Percentiles rank a stretch among this genome's conserved stretches.
These are phyloP conservation scores for Gadopsis bispinosus DNA, from an alignment of 2,797 vertebrate species.

Conservation along the genomic window DNA sequence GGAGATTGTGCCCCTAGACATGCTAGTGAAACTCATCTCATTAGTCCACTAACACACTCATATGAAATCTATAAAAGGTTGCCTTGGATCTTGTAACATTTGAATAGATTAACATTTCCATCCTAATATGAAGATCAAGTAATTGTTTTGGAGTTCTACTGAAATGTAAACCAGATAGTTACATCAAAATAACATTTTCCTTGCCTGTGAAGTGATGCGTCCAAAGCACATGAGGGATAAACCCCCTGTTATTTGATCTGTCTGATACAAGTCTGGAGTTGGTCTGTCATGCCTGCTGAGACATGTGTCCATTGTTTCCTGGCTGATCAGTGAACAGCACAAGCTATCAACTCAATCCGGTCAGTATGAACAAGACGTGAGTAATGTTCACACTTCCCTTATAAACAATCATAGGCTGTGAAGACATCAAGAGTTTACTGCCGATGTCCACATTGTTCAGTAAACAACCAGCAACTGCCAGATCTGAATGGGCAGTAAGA, in stretches of 20 bases:
- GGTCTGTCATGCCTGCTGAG: slow-evolving; percentile 57
- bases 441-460: slow-evolving; percentile 51
- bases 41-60: not conserved
- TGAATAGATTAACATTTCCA: not conserved
- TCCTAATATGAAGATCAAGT: not conserved
- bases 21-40: slow-evolving; percentile 51
- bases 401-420: slow-evolving; percentile 51
- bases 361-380: slow-evolving; percentile 35
- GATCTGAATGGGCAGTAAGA: slow-evolving; percentile 45
- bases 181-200: slow-evolving; percentile 11
- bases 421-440: slow-evolving; percentile 52
- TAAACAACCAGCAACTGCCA: slow-evolving; percentile 60
- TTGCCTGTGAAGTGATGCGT: slow-evolving; percentile 22
- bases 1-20: slow-evolving; percentile 23
- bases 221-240: slow-evolving; percentile 34
- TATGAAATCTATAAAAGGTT: slow-evolving; percentile 7
- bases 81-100: not conserved
- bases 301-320: slow-evolving; percentile 64
- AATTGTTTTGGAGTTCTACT: slow-evolving; percentile 1
- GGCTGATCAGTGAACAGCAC: slow-evolving; percentile 36
- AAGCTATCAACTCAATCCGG: slow-evolving; percentile 17
- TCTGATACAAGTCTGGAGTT: slow-evolving; percentile 49
- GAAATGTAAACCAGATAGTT: not conserved
- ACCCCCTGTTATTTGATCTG: slow-evolving; percentile 50
- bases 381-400: slow-evolving; percentile 51